Evolutionary conservation across 1,140 invertebrate genomes (phyloP), one percentile per base, ranked within the genome.

Genomic region (Phocides pigmalion): DNA sequence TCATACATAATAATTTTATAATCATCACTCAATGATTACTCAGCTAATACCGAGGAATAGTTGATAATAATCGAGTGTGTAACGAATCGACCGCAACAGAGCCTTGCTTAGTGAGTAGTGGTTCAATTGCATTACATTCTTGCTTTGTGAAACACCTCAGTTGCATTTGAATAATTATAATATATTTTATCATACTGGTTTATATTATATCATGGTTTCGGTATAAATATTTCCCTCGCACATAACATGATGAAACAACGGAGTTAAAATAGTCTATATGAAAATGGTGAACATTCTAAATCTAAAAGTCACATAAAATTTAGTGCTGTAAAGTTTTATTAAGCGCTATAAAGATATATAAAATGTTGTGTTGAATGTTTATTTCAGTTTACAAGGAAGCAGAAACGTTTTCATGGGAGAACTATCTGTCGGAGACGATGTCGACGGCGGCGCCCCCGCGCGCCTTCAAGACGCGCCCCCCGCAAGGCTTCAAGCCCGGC

Each of bases 401-500:
- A 4, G 93, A 95, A 49, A 87, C 91, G 3, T 99, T 99, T 81
- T 95, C 94, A 8, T 99, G 98, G 98, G 95, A 96, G 37, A 90
- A 93, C 11, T 99, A 98, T 90, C 90, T 99, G 42, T 92, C 94
- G 66, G 95, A 96, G 77, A 97, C 95, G 0, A 94, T 95, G 58
- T 93, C 96, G 0, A 78, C 92, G 25, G 94, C 96, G 39, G 97
- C 97, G 44, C 97, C 97, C n/a, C 93, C 94, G 0, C 90, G 95
- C 74, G 95, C 97, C 12, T 98, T 99, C 81, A 96, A 96, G 82
- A 94, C 95, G 50, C 93, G 96, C 14, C 93, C 95, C 35, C 94
- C 95, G 9, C 95, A 95, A 70, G 95, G 95, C n/a, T 99, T 98
- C 84, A 96, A 96, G 78, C 92, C 94, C 22, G 95, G 96, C 11